These are phyloP conservation scores for Scaptomyza caliginosa DNA, from an alignment of 2,888 invertebrate species.

Conservation along the genomic window DNA sequence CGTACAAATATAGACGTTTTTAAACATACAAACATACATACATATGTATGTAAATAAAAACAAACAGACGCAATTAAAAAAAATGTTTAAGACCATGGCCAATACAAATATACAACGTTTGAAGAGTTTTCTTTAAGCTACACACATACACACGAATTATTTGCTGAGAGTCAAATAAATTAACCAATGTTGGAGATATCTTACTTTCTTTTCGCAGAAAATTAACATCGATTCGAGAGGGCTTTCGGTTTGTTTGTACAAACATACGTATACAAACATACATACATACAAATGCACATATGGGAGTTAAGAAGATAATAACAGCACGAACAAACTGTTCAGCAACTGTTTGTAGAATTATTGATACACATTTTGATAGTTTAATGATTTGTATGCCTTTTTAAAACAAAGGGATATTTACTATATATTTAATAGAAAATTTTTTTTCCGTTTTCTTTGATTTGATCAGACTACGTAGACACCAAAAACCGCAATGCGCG, in stretches of 20 bases:
- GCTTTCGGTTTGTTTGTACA: constrained; percentile 22
- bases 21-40: background rate
- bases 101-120: background rate
- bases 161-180: constrained; percentile 4
- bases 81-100: background rate
- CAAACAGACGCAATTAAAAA: background rate
- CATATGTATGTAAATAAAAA: constrained; percentile 3
- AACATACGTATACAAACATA: constrained; percentile 2
- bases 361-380: background rate
- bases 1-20: background rate
- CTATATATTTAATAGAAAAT: constrained; percentile 18
- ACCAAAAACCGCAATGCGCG: constrained; percentile 41
- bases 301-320: background rate
- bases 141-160: background rate
- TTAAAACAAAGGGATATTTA: background rate
- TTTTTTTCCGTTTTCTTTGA: constrained; percentile 42
- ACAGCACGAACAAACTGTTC: background rate
- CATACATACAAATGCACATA: constrained; percentile 2
- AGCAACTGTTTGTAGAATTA: background rate
- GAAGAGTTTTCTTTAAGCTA: background rate
- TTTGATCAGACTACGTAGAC: constrained; percentile 35
- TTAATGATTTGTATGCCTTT: background rate
- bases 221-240: constrained; percentile 34
- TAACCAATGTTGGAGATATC: constrained; percentile 22
- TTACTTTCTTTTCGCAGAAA: constrained; percentile 53